phyloP scores from a whole-genome alignment of 2,113 vertebrate species.

The Mastomys coucha region DNA sequence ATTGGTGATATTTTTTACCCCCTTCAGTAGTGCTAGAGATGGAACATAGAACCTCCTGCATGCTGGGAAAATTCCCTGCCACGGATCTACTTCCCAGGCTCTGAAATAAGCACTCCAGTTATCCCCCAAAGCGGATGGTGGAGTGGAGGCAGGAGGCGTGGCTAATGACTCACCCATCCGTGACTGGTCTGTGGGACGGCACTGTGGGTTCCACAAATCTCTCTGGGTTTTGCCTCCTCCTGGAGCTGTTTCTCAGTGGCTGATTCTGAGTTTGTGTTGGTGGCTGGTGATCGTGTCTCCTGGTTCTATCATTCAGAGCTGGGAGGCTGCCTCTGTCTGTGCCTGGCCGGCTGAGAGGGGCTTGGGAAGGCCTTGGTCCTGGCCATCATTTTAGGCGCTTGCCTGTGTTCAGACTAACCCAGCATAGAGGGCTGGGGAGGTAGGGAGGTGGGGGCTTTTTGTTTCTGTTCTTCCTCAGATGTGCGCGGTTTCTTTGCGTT shows the following conservation, averaged over 20 bases:
- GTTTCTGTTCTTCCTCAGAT: neutral
- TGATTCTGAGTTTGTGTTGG: neutral
- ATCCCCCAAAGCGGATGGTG: neutral
- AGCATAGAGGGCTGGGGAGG: neutral
- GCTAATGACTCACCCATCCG: neutral
- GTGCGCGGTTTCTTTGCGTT: neutral
- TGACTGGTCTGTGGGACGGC: neutral
- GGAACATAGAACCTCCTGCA: neutral
- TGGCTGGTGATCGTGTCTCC: neutral
- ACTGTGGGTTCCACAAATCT: neutral
- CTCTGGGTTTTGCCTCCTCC: neutral
- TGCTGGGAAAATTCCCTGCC: neutral
- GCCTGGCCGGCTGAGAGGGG: neutral
- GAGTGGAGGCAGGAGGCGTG: neutral
- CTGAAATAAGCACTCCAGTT: neutral
- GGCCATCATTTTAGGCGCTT: neutral
- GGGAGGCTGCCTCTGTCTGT: neutral
- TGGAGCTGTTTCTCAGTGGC: neutral
- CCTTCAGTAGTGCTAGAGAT: neutral
- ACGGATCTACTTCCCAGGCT: neutral
- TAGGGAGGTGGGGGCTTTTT: too few relatives aligned
- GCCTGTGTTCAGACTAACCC: neutral
- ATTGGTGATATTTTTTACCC: neutral
- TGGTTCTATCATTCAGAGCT: neutral
- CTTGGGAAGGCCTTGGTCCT: neutral